A percentile compares a stretch with the other conserved stretches of the same genome.
Evolutionary conservation across 2,797 vertebrate genomes (phyloP).

Genomic region (Rachycentron canadum): DNA sequence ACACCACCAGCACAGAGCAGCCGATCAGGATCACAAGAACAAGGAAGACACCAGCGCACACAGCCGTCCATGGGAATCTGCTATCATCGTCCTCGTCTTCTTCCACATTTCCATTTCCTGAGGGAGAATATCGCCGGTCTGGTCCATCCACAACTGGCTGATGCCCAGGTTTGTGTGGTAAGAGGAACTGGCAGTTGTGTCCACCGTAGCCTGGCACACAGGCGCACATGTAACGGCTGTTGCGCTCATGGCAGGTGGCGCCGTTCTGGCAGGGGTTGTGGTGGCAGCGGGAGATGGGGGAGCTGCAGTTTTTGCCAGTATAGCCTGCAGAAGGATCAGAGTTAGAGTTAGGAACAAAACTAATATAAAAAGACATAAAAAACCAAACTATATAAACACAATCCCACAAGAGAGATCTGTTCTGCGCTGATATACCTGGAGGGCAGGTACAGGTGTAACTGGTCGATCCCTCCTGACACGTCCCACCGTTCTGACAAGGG

Average conservation of each 20-base stretch:
- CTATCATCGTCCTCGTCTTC: conserved; percentile 80
- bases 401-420: not conserved
- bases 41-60: conserved; percentile 93
- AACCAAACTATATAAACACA: not conserved
- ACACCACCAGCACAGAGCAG: conserved; percentile 91
- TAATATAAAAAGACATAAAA: not conserved
- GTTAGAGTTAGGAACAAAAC: conserved; percentile 22
- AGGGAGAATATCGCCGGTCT: conserved; percentile 78
- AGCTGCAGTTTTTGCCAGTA: conserved; percentile 94
- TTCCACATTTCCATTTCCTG: conserved; percentile 72
- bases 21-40: conserved; percentile 94
- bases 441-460: conserved; percentile 94
- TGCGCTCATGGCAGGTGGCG: conserved; percentile 95
- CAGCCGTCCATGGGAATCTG: conserved; percentile 95
- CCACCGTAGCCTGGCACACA: conserved; percentile 93
- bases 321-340: conserved; percentile 85
- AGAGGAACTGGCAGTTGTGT: conserved; percentile 96
- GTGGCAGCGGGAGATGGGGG: conserved; percentile 91
- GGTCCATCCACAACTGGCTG: conserved; percentile 78
- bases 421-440: conserved; percentile 79
- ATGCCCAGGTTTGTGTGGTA: conserved; percentile 81
- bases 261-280: conserved; percentile 97
- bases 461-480: conserved; percentile 91
- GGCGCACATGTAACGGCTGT: conserved; percentile 92
- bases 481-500: conserved; percentile 94